Evolutionary conservation across 2,797 vertebrate species (phyloP).

Genomic region (Gallirallus australis): DNA sequence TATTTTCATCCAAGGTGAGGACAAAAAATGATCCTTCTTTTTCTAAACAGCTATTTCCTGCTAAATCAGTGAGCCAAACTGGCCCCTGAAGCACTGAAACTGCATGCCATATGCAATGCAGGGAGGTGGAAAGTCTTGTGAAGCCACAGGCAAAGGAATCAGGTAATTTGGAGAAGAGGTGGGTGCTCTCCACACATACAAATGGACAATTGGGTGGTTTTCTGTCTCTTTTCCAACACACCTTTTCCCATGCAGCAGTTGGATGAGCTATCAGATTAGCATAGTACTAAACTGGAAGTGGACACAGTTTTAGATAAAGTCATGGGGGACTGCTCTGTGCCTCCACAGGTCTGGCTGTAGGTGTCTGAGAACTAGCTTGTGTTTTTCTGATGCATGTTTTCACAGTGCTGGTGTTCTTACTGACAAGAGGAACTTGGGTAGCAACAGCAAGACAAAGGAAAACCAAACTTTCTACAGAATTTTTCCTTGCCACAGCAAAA

Average conservation of each 20-base stretch:
- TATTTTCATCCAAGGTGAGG: background rate
- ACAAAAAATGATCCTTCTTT: background rate
- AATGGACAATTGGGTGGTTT: background rate
- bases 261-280: background rate
- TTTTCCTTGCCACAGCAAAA: background rate
- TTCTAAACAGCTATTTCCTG: background rate
- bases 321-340: background rate
- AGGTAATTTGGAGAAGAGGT: background rate
- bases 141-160: background rate
- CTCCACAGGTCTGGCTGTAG: background rate
- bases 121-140: too few relatives aligned
- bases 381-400: background rate
- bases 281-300: background rate
- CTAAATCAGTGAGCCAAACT: background rate
- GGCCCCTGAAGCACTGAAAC: background rate
- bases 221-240: background rate
- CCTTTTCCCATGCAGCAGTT: background rate
- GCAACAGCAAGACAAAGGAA: background rate
- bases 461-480: background rate
- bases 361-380: background rate
- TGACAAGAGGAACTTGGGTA: background rate
- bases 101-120: background rate
- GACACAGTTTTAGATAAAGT: constrained; percentile 24
- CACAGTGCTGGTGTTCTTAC: background rate
- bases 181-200: background rate